Evolutionary conservation across 2,113 vertebrate species (phyloP).

Genomic region (Fulica atra): DNA sequence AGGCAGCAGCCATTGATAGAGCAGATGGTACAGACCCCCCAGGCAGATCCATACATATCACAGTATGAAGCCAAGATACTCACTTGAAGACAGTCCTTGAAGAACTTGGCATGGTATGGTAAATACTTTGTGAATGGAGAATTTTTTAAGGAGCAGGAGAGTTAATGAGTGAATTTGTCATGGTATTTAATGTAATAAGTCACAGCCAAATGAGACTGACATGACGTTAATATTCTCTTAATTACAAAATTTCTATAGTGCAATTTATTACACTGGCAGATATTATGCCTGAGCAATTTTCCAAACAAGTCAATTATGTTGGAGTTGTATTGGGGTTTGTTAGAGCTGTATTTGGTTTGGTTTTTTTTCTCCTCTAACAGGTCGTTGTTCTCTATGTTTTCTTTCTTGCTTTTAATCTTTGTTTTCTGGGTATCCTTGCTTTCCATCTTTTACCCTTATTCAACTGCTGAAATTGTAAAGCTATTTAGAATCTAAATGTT

Average conservation of each 20-base stretch:
- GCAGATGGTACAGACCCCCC: too few relatives aligned
- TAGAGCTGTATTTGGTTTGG: neutral
- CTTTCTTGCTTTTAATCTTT: neutral
- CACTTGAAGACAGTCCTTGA: neutral
- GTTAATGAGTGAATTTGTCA: neutral
- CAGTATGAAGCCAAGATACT: neutral
- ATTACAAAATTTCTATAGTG: neutral
- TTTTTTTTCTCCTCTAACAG: neutral
- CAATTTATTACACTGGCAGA: neutral
- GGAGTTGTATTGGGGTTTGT: neutral
- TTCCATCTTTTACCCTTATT: neutral
- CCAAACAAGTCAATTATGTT: neutral
- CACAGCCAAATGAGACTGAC: neutral
- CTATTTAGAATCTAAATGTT: neutral
- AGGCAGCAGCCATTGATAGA: too few relatives aligned
- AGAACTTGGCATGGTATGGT: rapidly evolving
- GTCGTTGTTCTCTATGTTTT: neutral
- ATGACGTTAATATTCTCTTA: neutral
- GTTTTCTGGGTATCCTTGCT: neutral
- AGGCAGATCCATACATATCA: too few relatives aligned
- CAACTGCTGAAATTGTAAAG: neutral
- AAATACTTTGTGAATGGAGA: neutral
- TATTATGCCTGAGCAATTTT: neutral
- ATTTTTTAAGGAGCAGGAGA: neutral
- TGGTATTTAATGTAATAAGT: neutral